Evolutionary conservation across 2,888 invertebrate genomes (phyloP).

Genomic region (Phengaris alcon): DNA sequence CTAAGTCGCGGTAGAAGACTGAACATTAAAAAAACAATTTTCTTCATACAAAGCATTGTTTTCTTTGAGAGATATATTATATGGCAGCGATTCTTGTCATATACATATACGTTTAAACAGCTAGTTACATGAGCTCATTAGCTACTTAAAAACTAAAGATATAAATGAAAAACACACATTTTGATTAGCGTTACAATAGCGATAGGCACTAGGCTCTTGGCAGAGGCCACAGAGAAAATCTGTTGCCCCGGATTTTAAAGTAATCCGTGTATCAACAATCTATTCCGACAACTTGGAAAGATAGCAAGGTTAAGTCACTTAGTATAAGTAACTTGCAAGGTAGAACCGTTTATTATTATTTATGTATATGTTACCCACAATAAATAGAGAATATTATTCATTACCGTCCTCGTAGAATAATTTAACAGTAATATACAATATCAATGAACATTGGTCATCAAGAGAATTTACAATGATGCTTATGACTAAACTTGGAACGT

Average conservation of each 20-base stretch:
- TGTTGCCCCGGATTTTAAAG: not conserved
- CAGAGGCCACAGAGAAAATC: not conserved
- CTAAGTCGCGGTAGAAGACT: too few species aligned
- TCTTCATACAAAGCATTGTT: too few species aligned
- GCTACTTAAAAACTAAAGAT: too few species aligned
- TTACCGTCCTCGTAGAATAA: constrained; percentile 14
- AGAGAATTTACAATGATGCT: not conserved
- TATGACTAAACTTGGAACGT: too few species aligned
- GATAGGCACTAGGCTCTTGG: too few species aligned
- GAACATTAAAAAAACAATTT: too few species aligned
- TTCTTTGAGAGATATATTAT: too few species aligned
- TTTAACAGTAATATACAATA: not conserved
- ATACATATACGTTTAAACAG: too few species aligned
- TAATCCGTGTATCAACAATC: not conserved
- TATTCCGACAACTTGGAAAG: constrained; percentile 22
- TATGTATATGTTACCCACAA: constrained; percentile 1
- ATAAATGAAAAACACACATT: too few species aligned
- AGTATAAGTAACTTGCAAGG: constrained; percentile 19
- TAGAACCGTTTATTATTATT: constrained; percentile 25
- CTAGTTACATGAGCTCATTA: too few species aligned
- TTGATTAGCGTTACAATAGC: too few species aligned
- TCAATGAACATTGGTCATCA: not conserved
- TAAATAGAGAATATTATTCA: constrained; percentile 16
- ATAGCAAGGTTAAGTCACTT: constrained; percentile 21
- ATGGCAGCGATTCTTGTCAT: too few species aligned